Conservation (phyloP, 2,888 invertebrate species). For the Eumacrocentrus americanus region DNA sequence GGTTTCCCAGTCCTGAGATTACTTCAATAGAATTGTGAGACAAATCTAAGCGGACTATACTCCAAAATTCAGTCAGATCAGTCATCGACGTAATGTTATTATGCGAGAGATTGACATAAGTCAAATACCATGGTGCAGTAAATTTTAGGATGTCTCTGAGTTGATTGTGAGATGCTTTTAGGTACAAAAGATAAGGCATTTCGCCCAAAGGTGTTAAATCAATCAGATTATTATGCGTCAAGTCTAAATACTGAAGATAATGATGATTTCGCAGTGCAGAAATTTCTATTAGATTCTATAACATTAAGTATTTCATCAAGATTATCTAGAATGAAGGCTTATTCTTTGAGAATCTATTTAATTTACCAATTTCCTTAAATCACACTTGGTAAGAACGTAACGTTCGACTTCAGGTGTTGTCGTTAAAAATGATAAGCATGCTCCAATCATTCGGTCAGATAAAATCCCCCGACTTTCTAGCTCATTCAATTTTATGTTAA, state of each 20-base stretch:
- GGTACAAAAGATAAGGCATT: constrained; percentile 66
- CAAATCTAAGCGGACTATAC: constrained; percentile 67
- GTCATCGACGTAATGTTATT: constrained; percentile 65
- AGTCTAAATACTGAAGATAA: constrained; percentile 68
- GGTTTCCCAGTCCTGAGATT: constrained; percentile 65
- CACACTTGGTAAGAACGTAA: constrained; percentile 66
- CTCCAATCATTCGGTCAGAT: constrained; percentile 64
- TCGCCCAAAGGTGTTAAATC: constrained; percentile 64
- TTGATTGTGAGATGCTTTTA: constrained; percentile 67
- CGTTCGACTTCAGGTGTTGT: constrained; percentile 65
- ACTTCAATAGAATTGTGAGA: constrained; percentile 68
- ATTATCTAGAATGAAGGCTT: too few relatives aligned
- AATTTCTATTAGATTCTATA: constrained; percentile 63
- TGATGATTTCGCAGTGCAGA: constrained; percentile 64
- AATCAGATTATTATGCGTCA: constrained; percentile 66
- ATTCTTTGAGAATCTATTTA: neutral
- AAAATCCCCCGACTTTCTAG: constrained; percentile 61
- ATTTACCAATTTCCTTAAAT: constrained; percentile 57
- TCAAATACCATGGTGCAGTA: constrained; percentile 68
- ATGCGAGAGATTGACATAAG: constrained; percentile 67
- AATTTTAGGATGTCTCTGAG: constrained; percentile 65
- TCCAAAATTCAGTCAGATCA: constrained; percentile 68
- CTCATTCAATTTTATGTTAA: constrained; percentile 31
- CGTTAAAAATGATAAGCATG: constrained; percentile 65
- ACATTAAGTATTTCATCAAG: constrained; percentile 18